These are phyloP conservation scores for Drosophila yooni DNA, from an alignment of 2,888 invertebrate genomes.

Conservation along the genomic window DNA sequence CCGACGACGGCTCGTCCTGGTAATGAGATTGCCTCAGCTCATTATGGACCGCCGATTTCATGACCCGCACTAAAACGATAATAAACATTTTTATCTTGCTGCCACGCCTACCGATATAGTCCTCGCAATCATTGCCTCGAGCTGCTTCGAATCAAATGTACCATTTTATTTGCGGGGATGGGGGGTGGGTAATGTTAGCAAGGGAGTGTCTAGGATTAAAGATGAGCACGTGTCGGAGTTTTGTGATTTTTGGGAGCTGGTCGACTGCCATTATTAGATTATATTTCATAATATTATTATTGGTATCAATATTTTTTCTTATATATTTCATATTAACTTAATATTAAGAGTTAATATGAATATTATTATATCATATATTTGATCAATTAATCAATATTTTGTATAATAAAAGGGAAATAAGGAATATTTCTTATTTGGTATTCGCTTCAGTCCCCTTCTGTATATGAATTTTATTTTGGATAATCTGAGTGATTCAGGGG, in stretches of 20 bases:
- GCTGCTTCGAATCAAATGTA: constrained; percentile 73
- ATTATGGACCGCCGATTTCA: constrained; percentile 62
- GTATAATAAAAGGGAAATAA: background rate
- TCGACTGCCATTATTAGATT: background rate
- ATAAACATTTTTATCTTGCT: constrained; percentile 53
- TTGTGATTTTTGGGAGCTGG: background rate
- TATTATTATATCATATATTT: background rate
- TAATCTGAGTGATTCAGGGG: background rate
- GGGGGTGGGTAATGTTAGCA: background rate
- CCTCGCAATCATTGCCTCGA: constrained; percentile 43
- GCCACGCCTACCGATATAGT: constrained; percentile 22
- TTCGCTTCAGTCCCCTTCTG: background rate
- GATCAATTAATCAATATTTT: background rate
- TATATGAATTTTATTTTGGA: background rate
- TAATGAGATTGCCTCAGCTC: constrained; percentile 76
- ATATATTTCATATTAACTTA: background rate
- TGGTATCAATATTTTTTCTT: background rate
- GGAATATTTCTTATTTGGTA: background rate
- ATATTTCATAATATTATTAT: background rate
- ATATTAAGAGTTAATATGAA: background rate
- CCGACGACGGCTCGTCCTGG: background rate
- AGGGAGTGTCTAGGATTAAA: background rate
- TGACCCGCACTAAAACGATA: constrained; percentile 60
- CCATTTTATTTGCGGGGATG: constrained; percentile 55
- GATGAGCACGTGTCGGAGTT: constrained; percentile 1